These are phyloP conservation scores for Drosophila mayri DNA, from an alignment of 1,140 invertebrate genomes.

Conservation along the genomic window DNA sequence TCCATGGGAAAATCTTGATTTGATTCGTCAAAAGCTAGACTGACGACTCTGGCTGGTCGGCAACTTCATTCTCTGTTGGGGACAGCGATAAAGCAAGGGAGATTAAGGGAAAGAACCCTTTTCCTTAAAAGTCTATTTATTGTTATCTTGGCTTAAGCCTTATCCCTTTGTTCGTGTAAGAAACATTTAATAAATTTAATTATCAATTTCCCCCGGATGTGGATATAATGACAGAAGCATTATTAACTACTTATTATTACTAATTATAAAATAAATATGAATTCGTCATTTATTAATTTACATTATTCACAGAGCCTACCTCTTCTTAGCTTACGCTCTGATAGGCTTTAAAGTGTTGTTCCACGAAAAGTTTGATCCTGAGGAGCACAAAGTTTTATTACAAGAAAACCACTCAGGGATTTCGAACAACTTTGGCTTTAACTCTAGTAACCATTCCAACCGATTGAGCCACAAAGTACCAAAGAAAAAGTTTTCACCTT, in stretches of 20 bases:
- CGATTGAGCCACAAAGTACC: conserved; percentile 16
- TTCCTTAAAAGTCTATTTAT: conserved; percentile 8
- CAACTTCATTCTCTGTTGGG: conserved; percentile 2
- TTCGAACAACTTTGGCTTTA: conserved; percentile 19
- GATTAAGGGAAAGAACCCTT: conserved; percentile 3
- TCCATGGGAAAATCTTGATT: neutral
- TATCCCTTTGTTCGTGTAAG: neutral
- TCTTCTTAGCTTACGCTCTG: neutral
- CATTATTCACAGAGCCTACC: neutral
- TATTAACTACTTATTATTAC: neutral
- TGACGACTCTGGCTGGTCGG: neutral
- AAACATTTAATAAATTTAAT: neutral
- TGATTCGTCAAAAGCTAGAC: neutral
- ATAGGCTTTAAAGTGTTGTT: conserved; percentile 27
- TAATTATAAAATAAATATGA: no score
- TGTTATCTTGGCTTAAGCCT: conserved; percentile 8
- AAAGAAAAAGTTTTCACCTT: conserved; percentile 26
- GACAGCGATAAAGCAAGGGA: conserved; percentile 8
- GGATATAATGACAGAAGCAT: neutral
- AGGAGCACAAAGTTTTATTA: conserved; percentile 17
- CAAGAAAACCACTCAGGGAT: conserved; percentile 16
- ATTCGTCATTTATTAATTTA: neutral
- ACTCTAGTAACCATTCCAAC: conserved; percentile 27
- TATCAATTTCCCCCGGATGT: conserved; percentile 20
- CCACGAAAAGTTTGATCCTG: conserved; percentile 26